Conservation (phyloP, 2,888 invertebrate genomes). For the Agonum fuliginosum region DNA sequence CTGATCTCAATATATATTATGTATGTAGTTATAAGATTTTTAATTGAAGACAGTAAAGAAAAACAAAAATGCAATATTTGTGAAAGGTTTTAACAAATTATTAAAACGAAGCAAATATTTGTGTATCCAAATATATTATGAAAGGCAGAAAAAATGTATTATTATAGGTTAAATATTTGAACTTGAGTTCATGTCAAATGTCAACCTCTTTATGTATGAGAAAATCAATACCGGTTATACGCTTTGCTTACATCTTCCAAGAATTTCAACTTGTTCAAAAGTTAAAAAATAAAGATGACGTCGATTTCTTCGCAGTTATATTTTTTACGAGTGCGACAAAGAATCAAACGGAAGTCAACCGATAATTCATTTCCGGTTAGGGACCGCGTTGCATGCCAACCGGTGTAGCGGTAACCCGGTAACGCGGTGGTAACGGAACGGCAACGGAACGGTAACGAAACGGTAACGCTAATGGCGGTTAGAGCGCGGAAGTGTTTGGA, state of each 20-base stretch:
- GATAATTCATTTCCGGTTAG: slow-evolving; percentile 52
- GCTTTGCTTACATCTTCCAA: background rate
- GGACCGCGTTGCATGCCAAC: slow-evolving; percentile 28
- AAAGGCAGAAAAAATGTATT: too few relatives aligned
- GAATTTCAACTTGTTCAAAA: background rate
- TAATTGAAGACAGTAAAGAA: too few relatives aligned
- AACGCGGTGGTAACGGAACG: too few relatives aligned
- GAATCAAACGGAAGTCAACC: slow-evolving; percentile 16
- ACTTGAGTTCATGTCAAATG: too few relatives aligned
- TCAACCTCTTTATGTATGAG: background rate
- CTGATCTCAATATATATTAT: too few relatives aligned
- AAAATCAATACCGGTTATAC: background rate
- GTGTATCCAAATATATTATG: too few relatives aligned
- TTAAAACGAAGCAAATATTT: too few relatives aligned
- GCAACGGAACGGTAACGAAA: background rate
- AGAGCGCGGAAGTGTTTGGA: background rate
- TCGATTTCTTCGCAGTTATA: slow-evolving; percentile 14
- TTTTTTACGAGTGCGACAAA: background rate
- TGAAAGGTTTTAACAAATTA: too few relatives aligned
- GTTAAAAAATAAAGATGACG: background rate
- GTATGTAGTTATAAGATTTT: too few relatives aligned
- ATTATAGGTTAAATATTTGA: too few relatives aligned
- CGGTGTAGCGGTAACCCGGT: background rate
- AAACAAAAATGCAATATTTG: too few relatives aligned
- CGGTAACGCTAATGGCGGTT: slow-evolving; percentile 3